Base-by-base conservation (phyloP, 2,888 invertebrate genomes). In the Panzeria rudis region DNA sequence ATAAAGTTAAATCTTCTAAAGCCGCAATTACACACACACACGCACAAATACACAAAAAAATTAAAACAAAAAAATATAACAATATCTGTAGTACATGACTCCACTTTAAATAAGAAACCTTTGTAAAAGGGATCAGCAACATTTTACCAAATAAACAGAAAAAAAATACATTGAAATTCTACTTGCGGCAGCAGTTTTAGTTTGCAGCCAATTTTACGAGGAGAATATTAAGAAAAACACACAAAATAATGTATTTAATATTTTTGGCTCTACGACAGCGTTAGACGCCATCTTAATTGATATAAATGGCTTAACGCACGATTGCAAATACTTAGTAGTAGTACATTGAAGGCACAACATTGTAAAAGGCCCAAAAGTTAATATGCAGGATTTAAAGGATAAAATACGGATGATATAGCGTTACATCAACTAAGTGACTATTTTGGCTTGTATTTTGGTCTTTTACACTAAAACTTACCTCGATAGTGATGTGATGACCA, bases 401-500 rank as follows among this genome's bases (percentile, higher is more conserved):
- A 20, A 44, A 2, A 8, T n/a, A 9, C n/a, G 29, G 38, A 54
- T 54, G 41, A n/a, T n/a, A 17, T 2, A n/a, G 35, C 15, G 8
- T 17, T 59, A 17, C 17, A 41, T 25, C 29, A 23, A 23, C 9
- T 15, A 38, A 50, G 23, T 38, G 54, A 15, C 15, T 23, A n/a
- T 1, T n/a, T 54, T 56, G 20, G n/a, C 32, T 9, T 71, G 44
- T 71, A 20, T 29, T 50, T 54, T 38, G 6, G 7, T 7, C 32
- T 59, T 59, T 68, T 35, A 56, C 5, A 56, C n/a, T 41, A 47
- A 29, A 59, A 92, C 92, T 92, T 87, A 92, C 92, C 92, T 92
- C 92, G 54, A 92, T 92, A 41, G 92, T 92, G 73, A 92, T 90
- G 86, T 92, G 92, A 87, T 92, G 91, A 44, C 91, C 91, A 85